These are phyloP conservation scores for Dipodomys ordii DNA, from an alignment of 2,113 vertebrate species.

Conservation along the genomic window DNA sequence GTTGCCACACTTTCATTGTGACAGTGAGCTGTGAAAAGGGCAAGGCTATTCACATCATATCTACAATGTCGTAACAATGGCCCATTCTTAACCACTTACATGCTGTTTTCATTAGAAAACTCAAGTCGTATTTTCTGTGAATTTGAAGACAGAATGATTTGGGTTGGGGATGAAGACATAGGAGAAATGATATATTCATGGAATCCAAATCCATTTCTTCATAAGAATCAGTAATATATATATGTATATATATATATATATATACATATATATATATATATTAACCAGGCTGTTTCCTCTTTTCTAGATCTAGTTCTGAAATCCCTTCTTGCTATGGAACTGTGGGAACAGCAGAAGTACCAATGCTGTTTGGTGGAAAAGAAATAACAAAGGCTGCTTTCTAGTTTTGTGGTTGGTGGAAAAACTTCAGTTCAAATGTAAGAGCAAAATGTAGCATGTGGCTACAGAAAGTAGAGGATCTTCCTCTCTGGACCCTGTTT, in stretches of 20 bases:
- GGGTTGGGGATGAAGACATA: accelerated
- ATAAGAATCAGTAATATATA: not conserved
- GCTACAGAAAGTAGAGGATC: not conserved
- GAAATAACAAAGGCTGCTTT: not conserved
- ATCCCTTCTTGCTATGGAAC: not conserved
- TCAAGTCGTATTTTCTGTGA: not conserved
- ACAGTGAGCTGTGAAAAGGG: not conserved
- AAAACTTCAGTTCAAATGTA: not conserved
- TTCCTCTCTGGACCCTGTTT: not conserved
- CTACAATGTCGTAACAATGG: accelerated
- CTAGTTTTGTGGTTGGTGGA: not conserved
- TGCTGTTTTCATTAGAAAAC: not conserved
- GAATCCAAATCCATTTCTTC: not conserved
- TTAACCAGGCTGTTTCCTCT: not conserved
- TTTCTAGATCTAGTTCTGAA: not conserved
- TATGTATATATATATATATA: no score
- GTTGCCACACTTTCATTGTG: not conserved
- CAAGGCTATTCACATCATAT: accelerated
- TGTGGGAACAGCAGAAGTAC: not conserved
- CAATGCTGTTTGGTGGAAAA: not conserved
- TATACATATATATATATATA: no score
- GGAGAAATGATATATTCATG: not conserved
- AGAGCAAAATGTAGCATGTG: not conserved
- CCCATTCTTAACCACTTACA: accelerated
- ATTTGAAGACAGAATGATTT: not conserved